Evolutionary conservation across 2,797 vertebrate species (phyloP), one percentile per base, ranked within the genome.

Genomic region (Ctenopoma multispine): DNA sequence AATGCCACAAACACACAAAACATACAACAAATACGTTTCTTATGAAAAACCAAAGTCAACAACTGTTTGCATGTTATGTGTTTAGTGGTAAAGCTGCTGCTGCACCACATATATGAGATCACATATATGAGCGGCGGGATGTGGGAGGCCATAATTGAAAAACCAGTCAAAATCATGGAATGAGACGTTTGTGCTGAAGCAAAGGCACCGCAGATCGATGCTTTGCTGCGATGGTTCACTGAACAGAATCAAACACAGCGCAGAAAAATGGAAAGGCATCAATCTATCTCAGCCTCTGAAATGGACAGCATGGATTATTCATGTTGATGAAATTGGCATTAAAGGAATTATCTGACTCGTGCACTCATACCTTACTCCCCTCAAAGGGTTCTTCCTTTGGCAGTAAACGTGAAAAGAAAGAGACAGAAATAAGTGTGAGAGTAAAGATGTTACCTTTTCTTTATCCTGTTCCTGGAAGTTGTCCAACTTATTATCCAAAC

Each of bases 341-440:
- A 82, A 64, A 84, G 66, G 79, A 81, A 74, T 69, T 67, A 63
- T 86, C 77, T 7, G 72, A 76, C 60, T 83, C 75, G 53, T 84
- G 85, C 64, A 72, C 57, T 87, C 93, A 27, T 94, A 95, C 94
- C 94, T 94, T 95, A 89, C 91, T 94, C 79, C 94, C 94, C 88
- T 93, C 94, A 92, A 93, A 95, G 75, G 93, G 90, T 81, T 95
- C 94, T 93, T 95, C 94, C 94, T 95, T 95, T 89, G 94, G 91
- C 92, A 89, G 87, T 87, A 89, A 88, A 86, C 78, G 68, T 80
- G 18, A 46, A 65, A 55, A 85, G 83, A 49, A 56, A 86, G 51
- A 89, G 72, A 93, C 63, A 90, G 72, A 89, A 54, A 87, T 44
- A 73, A 69, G 80, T 92, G 89, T 93, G 73, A 31, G 4, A 65